Base-by-base conservation (phyloP, 2,113 vertebrate genomes). In the Notarius lentiginosus region DNA sequence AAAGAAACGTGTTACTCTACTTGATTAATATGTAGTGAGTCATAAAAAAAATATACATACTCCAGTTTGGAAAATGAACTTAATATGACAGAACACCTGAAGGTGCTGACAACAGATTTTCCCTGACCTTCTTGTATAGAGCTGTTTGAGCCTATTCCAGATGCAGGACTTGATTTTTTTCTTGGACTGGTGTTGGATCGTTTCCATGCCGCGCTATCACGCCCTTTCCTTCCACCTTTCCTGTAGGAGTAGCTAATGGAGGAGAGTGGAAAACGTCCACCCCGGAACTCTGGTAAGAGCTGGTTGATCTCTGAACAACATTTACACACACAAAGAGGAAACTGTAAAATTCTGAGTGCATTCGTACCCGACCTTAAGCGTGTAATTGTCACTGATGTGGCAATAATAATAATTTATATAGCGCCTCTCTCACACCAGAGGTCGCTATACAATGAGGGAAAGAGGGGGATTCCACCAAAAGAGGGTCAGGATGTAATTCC, bases 111-210 rank as follows among this genome's bases (percentile, higher is more conserved):
- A 76, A 88, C 61, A 30, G 51, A 27, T 30, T 27, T 34, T 56
- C 0, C 81, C 72, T 90, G 56, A 96, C 95, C 94, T 55, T 95
- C 94, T 91, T 92, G 91, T 27, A 94, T 91, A 27, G 93, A 93
- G 2, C 92, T 89, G 87, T 96, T 60, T 63, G 92, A 83, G 85
- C 87, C 95, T 96, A 97, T 97, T 47, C 90, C 88, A 10, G 93
- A 90, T 63, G 95, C 86, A 2, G 93, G 90, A 87, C 93, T 89
- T 58, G 95, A 94, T 89, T 97, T 99, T 93, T 98, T 99, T 10
- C 96, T 94, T 53, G 98, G 97, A 91, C 96, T 97, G 87, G 97
- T 99, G 93, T 95, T 99, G 92, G 96, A 97, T 91, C 96, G 96
- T 91, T 97, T 97, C 97, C 98, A 95, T 87, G 95, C 94, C 84